These are phyloP conservation scores for Allygus modestus DNA, from an alignment of 2,888 invertebrate genomes.

Conservation along the genomic window DNA sequence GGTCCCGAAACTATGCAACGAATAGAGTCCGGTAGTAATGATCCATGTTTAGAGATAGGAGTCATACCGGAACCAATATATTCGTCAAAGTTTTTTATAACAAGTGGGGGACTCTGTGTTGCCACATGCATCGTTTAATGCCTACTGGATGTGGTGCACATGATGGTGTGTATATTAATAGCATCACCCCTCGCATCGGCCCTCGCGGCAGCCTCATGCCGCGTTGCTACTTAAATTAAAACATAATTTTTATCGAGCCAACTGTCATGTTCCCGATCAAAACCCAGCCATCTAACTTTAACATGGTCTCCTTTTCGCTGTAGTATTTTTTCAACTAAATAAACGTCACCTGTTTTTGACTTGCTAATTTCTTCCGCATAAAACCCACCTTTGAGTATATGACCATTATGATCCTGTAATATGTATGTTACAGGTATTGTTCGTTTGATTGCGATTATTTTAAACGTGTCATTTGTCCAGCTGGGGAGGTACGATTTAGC, in stretches of 20 bases:
- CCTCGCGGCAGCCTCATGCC: no score
- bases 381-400: conserved; percentile 42
- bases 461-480: conserved; percentile 51
- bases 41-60: conserved; percentile 6
- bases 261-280: conserved; percentile 44
- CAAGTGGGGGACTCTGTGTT: background rate
- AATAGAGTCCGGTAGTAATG: conserved; percentile 40
- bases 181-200: no score
- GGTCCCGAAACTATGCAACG: conserved; percentile 55
- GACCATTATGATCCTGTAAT: conserved; percentile 33
- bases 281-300: conserved; percentile 56
- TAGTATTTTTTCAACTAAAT: conserved; percentile 56
- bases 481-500: conserved; percentile 43
- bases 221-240: background rate
- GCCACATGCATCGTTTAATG: background rate
- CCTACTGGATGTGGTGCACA: no score
- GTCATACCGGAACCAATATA: background rate
- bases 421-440: conserved; percentile 49
- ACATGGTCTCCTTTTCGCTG: conserved; percentile 48
- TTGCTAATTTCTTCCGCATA: conserved; percentile 27
- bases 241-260: conserved; percentile 57
- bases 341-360: conserved; percentile 7
- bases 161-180: no score
- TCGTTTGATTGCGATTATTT: background rate
- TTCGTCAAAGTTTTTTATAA: conserved; percentile 23